Base-by-base conservation (phyloP, 1,140 invertebrate genomes). In the Diuraphis noxia region DNA sequence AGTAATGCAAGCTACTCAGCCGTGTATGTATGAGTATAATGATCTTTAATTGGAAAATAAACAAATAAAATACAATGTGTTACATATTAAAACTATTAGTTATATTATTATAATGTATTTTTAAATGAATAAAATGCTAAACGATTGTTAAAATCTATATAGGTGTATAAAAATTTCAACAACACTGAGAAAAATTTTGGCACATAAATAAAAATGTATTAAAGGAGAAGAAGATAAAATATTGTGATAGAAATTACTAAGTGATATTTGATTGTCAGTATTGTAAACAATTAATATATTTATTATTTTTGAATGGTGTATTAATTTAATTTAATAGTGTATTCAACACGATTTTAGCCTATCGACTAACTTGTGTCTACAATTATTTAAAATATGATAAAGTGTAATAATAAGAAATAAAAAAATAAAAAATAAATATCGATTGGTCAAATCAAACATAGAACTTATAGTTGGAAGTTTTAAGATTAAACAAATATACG, bases 231-330 rank as follows among this genome's bases (percentile, higher is more conserved):
- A 36, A 49, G 43, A 52, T 86, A 86, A 23, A 36, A 36, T 86
- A 49, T 52, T 52, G 43, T 52, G 84, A 52, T 46, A 86, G 43
- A 52, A 86, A 49, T 52, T 49, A 52, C 82, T 86, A 52, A 25
- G n/a, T 86, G 84, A 86, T 34, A 86, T 46, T 84, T 86, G 84
- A 86, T 86, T 86, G 84, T 86, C 84, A 52, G 46, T 86, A 86
- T 86, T 41, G 25, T 86, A 86, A 49, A 49, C 9, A 86, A 86
- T 49, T 85, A 86, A 36, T 46, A 36, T 41, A 41, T 34, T 46
- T 46, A 85, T 85, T 46, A 34, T 85, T 34, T 34, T 85, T 1
- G 21, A 86, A 86, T 86, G 84, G 43, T 86, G 46, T 86, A n/a
- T 41, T n/a, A n/a, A 30, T 36, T 52, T 86, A 49, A 52, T 86